phyloP scores from a whole-genome alignment of 1,140 invertebrate genomes.

The Hypsibius dujardini region DNA sequence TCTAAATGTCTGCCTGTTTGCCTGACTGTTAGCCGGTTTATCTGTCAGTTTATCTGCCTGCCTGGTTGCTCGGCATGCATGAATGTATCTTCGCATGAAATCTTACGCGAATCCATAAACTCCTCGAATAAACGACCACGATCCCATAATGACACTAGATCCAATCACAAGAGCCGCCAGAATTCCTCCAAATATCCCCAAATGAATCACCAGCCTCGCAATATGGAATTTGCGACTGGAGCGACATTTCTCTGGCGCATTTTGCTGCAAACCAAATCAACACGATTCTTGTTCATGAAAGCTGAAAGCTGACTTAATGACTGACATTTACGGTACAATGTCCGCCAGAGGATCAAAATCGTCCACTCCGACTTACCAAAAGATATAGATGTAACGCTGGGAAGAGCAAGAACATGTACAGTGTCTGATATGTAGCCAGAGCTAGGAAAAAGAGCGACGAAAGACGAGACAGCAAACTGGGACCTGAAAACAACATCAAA shows the following conservation, averaged over 20 bases:
- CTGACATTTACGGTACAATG: too few species aligned
- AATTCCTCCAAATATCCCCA: conserved; percentile 26
- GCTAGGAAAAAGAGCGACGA: conserved; percentile 41
- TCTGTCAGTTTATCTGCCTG: too few species aligned
- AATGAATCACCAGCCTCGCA: conserved; percentile 25
- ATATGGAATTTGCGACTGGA: conserved; percentile 21
- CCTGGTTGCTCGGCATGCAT: too few species aligned
- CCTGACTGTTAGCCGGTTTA: too few species aligned
- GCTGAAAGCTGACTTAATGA: too few species aligned
- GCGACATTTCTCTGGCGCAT: background rate
- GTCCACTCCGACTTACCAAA: conserved; percentile 2
- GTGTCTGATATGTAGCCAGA: conserved; percentile 55
- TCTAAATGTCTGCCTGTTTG: too few species aligned
- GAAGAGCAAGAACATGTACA: conserved; percentile 42
- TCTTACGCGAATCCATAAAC: conserved; percentile 69
- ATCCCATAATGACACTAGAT: conserved; percentile 35
- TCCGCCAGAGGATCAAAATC: too few species aligned
- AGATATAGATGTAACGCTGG: conserved; percentile 19
- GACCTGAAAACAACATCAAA: conserved; percentile 13
- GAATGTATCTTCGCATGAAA: background rate
- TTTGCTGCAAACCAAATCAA: conserved; percentile 13
- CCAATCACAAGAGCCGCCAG: conserved; percentile 32
- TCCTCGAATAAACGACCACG: conserved; percentile 52
- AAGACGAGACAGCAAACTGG: background rate
- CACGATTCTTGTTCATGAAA: too few species aligned